Percentiles rank a stretch among this genome's conserved stretches.
Conservation (phyloP, 2,113 vertebrate species). For the Lepidothrix coronata region DNA sequence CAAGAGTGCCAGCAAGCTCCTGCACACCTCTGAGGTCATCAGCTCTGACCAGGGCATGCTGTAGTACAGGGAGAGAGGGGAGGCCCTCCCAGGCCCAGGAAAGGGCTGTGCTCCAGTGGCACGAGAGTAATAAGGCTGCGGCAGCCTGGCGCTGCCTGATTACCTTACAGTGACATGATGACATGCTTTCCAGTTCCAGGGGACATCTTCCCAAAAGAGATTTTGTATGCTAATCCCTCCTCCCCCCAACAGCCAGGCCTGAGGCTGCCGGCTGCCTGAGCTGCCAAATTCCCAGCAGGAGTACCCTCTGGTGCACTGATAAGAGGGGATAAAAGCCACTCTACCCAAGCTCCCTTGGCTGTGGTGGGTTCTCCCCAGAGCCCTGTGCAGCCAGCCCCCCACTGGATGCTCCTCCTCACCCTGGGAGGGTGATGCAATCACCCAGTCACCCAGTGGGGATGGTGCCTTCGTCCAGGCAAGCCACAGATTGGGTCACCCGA, state of each 20-base stretch:
- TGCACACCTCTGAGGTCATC: fast-evolving
- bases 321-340: background rate
- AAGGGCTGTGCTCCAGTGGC: background rate
- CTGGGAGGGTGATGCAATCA: background rate
- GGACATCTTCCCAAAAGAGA: background rate
- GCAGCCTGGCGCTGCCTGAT: background rate
- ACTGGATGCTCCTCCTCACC: background rate
- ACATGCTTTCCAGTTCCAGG: background rate
- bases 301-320: background rate
- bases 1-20: background rate
- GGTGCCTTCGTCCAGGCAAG: fast-evolving
- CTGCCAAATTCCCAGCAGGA: background rate
- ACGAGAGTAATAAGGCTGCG: background rate
- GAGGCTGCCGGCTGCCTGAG: fast-evolving
- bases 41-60: background rate
- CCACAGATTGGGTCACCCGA: background rate
- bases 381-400: background rate
- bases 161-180: background rate
- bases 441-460: fast-evolving
- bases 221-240: constrained; percentile 22
- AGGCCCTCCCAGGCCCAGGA: background rate
- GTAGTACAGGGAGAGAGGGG: background rate
- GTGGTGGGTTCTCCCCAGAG: background rate
- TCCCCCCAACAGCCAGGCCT: background rate
- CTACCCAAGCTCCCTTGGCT: background rate